Percentiles rank a stretch among this genome's conserved stretches.
Evolutionary conservation across 2,797 vertebrate genomes (phyloP).

Genomic region (Sebastes steindachneri): DNA sequence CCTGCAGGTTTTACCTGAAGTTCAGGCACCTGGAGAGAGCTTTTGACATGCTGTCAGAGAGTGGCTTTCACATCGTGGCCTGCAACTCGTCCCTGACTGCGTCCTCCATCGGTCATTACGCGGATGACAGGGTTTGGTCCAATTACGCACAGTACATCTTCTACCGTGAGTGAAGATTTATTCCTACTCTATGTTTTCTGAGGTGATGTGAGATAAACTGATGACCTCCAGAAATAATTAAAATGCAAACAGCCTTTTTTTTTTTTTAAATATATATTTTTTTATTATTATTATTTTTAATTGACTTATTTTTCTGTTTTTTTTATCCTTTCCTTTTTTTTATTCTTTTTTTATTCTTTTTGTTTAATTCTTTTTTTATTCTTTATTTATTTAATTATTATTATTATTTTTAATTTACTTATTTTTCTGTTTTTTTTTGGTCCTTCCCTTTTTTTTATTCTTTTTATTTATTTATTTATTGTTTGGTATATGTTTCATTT

Average conservation of each 20-base stretch:
- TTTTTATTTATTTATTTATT: no score
- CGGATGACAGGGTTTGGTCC: constrained; percentile 96
- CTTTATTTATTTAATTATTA: no score
- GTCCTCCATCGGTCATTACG: constrained; percentile 90
- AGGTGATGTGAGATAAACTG: background rate
- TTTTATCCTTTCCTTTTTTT: no score
- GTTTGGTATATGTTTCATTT: no score
- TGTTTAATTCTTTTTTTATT: no score
- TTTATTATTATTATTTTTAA: no score
- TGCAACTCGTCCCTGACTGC: constrained; percentile 96
- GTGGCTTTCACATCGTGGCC: constrained; percentile 97
- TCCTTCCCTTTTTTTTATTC: no score
- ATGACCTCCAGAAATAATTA: background rate
- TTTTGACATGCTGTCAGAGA: constrained; percentile 98
- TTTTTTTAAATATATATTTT: no score
- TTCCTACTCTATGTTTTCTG: constrained; percentile 13
- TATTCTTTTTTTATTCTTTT: no score
- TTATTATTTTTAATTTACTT: no score
- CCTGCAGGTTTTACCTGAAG: constrained; percentile 95
- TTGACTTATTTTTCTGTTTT: no score
- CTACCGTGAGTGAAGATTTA: constrained; percentile 93
- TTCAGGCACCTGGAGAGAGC: constrained; percentile 97
- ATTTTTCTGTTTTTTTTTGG: no score
- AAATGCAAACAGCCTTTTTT: background rate
- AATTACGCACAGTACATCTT: constrained; percentile 99